phyloP scores from a whole-genome alignment of 2,113 vertebrate species.

The Brachirus orientalis region DNA sequence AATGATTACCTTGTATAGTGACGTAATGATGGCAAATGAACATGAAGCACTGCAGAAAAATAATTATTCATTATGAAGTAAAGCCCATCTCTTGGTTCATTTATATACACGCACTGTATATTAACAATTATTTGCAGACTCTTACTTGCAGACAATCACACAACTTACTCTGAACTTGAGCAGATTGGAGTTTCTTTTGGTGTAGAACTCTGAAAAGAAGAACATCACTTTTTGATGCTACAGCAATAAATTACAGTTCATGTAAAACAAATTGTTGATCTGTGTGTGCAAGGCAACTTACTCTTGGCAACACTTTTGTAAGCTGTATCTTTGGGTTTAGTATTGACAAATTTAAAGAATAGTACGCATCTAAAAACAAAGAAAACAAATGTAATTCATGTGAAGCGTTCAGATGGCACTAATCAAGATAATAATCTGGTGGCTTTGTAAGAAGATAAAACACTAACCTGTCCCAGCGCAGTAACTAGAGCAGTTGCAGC shows the following conservation, averaged over 20 bases:
- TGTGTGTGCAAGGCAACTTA: conserved; percentile 29
- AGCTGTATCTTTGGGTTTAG: not conserved
- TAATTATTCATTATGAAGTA: not conserved
- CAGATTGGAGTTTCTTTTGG: no score
- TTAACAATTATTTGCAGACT: no score
- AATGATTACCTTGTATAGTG: conserved; percentile 53
- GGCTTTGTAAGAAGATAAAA: not conserved
- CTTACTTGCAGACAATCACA: no score
- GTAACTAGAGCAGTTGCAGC: conserved; percentile 64
- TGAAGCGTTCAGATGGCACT: not conserved
- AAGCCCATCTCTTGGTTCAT: rapidly evolving
- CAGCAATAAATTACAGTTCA: not conserved
- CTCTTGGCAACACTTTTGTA: conserved; percentile 23
- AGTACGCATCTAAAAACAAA: conserved; percentile 69
- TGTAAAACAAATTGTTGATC: not conserved
- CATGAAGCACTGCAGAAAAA: conserved; percentile 41
- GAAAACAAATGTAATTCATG: not conserved
- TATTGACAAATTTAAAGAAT: conserved; percentile 49
- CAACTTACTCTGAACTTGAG: no score
- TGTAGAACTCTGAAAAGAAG: no score
- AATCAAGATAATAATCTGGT: not conserved
- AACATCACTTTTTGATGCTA: not conserved
- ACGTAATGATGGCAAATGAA: not conserved
- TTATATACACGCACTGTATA: no score
- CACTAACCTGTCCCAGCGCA: conserved; percentile 68